Conservation (phyloP, 1,140 invertebrate genomes). For the Rhynchophorus ferrugineus region DNA sequence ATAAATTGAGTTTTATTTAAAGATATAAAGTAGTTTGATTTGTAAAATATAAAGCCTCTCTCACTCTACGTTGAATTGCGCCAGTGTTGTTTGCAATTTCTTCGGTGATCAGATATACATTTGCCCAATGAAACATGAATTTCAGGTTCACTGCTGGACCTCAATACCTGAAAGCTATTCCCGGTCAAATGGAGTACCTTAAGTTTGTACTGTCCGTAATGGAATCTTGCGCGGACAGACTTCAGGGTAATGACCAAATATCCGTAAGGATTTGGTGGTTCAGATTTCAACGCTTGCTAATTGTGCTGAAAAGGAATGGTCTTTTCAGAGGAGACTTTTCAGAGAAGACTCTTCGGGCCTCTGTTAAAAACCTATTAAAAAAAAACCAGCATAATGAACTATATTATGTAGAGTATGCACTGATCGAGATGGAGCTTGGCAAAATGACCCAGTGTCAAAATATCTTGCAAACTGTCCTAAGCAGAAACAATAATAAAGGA, state of each 20-base stretch:
- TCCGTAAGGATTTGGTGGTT: conserved; percentile 53
- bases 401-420: conserved; percentile 55
- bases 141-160: conserved; percentile 45
- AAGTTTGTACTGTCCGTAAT: conserved; percentile 44
- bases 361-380: conserved; percentile 50
- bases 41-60: too few relatives aligned
- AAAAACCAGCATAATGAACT: conserved; percentile 46
- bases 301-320: conserved; percentile 44
- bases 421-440: conserved; percentile 51
- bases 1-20: too few relatives aligned
- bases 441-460: conserved; percentile 41
- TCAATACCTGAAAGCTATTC: conserved; percentile 50
- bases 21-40: too few relatives aligned
- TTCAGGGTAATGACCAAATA: conserved; percentile 37
- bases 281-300: conserved; percentile 49
- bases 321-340: conserved; percentile 39
- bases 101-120: neutral
- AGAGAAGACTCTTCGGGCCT: conserved; percentile 44
- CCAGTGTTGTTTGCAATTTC: too few relatives aligned
- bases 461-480: conserved; percentile 45
- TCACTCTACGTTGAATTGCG: too few relatives aligned
- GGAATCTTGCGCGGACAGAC: conserved; percentile 38
- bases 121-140: neutral
- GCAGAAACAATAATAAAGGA: conserved; percentile 25
- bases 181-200: conserved; percentile 52